phyloP scores from a whole-genome alignment of 2,113 vertebrate genomes.

The Eurystomus gularis region DNA sequence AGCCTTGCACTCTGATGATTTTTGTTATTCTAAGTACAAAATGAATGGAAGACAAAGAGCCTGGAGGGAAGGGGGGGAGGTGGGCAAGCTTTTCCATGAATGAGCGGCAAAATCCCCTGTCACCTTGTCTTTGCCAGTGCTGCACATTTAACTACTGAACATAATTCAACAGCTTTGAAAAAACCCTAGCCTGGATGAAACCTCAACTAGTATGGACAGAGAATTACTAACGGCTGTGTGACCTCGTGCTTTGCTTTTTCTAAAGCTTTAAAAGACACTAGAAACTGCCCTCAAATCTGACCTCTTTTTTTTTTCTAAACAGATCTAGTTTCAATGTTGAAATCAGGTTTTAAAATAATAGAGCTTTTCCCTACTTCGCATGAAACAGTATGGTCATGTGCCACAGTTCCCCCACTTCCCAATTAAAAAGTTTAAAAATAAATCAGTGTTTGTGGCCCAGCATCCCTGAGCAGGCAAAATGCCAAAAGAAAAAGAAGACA shows the following conservation, averaged over 20 bases:
- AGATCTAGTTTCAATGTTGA: not conserved
- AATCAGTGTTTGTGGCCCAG: not conserved
- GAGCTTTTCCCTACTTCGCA: not conserved
- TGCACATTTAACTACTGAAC: not conserved
- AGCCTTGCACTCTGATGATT: not conserved
- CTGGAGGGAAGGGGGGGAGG: not conserved
- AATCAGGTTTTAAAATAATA: not conserved
- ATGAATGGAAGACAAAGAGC: constrained; percentile 17
- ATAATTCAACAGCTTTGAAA: constrained; percentile 34
- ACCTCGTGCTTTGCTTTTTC: not conserved
- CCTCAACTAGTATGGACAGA: constrained; percentile 11
- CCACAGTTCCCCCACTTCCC: not conserved
- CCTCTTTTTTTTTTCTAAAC: not conserved
- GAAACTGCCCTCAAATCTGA: not conserved
- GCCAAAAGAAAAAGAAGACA: not conserved
- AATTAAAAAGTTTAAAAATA: not conserved
- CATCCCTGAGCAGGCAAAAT: not conserved
- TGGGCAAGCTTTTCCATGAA: not conserved
- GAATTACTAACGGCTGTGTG: not conserved
- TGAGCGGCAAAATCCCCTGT: not conserved
- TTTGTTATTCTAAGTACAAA: constrained; percentile 24
- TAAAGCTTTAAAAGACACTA: constrained; percentile 17
- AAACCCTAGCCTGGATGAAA: not conserved
- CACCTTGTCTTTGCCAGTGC: not conserved
- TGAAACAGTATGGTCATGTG: not conserved